Evolutionary conservation across 2,797 vertebrate species (phyloP).

Genomic region (Pelochelys cantorii): DNA sequence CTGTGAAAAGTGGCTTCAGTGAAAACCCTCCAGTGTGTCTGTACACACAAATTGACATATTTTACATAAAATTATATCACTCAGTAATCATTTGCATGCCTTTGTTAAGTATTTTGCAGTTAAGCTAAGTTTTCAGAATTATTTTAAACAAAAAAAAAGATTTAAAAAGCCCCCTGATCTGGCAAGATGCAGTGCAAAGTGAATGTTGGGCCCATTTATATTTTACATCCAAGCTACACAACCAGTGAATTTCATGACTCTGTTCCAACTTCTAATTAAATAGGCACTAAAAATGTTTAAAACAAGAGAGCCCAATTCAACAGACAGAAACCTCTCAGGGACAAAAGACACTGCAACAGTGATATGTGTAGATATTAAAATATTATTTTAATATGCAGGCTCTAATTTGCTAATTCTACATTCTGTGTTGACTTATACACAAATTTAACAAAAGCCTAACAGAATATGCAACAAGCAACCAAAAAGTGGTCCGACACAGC

Average conservation of each 20-base stretch:
- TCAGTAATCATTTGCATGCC: constrained; percentile 65
- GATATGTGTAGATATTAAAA: constrained; percentile 1
- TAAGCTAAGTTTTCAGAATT: constrained; percentile 61
- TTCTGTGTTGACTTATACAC: not conserved
- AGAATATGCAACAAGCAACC: accelerated
- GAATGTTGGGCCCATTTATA: constrained; percentile 39
- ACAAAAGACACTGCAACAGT: constrained; percentile 29
- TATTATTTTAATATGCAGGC: not conserved
- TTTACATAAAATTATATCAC: constrained; percentile 62
- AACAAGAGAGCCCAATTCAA: constrained; percentile 55
- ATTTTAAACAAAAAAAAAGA: constrained; percentile 66
- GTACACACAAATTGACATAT: constrained; percentile 21
- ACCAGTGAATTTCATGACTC: constrained; percentile 67
- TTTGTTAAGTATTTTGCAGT: constrained; percentile 60
- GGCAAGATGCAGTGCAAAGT: constrained; percentile 53
- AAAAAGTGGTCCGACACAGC: not conserved
- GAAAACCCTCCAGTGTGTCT: constrained; percentile 37
- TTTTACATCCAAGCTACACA: constrained; percentile 63
- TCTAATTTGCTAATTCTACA: not conserved
- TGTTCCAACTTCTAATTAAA: constrained; percentile 79
- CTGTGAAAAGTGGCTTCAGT: constrained; percentile 60
- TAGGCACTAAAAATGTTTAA: constrained; percentile 75
- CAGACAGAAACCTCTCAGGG: constrained; percentile 65
- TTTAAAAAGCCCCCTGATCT: constrained; percentile 61
- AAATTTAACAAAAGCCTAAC: not conserved